phyloP scores from a whole-genome alignment of 2,113 vertebrate species.

The Sylvilagus bachmani region DNA sequence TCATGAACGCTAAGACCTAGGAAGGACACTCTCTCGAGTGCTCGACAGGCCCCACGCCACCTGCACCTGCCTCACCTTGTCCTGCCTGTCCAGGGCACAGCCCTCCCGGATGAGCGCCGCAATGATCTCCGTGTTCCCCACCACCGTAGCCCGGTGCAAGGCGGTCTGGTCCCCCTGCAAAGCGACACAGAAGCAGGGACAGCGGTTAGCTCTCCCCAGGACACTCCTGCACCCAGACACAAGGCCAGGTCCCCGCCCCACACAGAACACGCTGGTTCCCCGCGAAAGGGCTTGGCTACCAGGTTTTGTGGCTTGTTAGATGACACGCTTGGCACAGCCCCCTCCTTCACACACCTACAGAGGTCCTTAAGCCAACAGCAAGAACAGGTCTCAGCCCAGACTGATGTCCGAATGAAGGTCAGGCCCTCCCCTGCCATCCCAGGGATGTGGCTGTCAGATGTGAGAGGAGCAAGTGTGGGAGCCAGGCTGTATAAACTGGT shows the following conservation, averaged over 20 bases:
- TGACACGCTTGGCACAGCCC: background rate
- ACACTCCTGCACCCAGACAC: no score
- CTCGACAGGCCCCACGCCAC: background rate
- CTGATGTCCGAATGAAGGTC: background rate
- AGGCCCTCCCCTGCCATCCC: background rate
- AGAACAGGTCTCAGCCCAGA: background rate
- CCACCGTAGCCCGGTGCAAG: constrained; percentile 94
- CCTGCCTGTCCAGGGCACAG: constrained; percentile 96
- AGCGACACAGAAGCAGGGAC: background rate
- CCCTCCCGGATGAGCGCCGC: constrained; percentile 95
- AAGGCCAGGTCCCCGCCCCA: background rate
- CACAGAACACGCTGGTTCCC: background rate
- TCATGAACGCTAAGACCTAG: background rate
- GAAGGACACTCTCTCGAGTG: background rate
- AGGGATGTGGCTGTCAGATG: background rate
- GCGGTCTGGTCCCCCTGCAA: constrained; percentile 96
- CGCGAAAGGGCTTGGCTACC: background rate
- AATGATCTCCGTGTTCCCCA: constrained; percentile 94
- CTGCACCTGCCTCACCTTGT: constrained; percentile 91
- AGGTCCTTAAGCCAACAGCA: background rate
- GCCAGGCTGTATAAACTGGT: background rate
- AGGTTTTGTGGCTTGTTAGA: constrained; percentile 32
- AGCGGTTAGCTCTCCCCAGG: background rate
- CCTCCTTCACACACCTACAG: background rate
- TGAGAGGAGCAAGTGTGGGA: background rate